Evolutionary conservation across 2,797 vertebrate genomes (phyloP).

Genomic region (Brotula barbata): DNA sequence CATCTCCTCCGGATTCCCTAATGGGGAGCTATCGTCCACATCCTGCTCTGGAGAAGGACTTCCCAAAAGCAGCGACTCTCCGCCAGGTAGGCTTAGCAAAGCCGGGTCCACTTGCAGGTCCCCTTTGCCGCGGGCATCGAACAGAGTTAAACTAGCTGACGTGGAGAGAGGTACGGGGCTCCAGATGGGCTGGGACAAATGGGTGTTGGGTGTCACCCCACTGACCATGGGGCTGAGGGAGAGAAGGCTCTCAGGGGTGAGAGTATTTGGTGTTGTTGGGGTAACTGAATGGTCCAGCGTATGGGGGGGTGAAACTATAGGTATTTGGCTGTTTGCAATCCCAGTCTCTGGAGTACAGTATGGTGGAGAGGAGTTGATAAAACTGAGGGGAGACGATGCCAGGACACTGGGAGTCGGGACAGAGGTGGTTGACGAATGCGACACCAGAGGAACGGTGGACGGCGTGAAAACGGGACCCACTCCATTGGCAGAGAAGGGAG

Average conservation of each 20-base stretch:
- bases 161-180: slow-evolving; percentile 76
- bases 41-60: slow-evolving; percentile 77
- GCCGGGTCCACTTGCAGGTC: slow-evolving; percentile 78
- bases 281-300: slow-evolving; percentile 62
- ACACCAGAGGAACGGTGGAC: slow-evolving; percentile 39
- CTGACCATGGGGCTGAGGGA: slow-evolving; percentile 79
- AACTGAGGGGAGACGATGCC: slow-evolving; percentile 70
- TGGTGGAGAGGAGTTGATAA: slow-evolving; percentile 73
- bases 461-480: slow-evolving; percentile 52
- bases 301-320: slow-evolving; percentile 54
- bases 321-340: slow-evolving; percentile 41
- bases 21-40: slow-evolving; percentile 66
- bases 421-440: slow-evolving; percentile 43
- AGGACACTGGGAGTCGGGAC: slow-evolving; percentile 47
- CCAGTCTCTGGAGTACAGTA: slow-evolving; percentile 70
- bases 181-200: slow-evolving; percentile 76
- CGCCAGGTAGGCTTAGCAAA: slow-evolving; percentile 81
- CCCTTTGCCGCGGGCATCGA: slow-evolving; percentile 83
- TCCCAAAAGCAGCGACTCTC: slow-evolving; percentile 83
- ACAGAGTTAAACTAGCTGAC: slow-evolving; percentile 78
- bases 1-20: slow-evolving; percentile 81
- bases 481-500: slow-evolving; percentile 54
- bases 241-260: slow-evolving; percentile 81
- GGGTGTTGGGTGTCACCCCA: slow-evolving; percentile 57
- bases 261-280: slow-evolving; percentile 48